Conservation (phyloP, 1,140 invertebrate genomes). For the Plutomurus gul region DNA sequence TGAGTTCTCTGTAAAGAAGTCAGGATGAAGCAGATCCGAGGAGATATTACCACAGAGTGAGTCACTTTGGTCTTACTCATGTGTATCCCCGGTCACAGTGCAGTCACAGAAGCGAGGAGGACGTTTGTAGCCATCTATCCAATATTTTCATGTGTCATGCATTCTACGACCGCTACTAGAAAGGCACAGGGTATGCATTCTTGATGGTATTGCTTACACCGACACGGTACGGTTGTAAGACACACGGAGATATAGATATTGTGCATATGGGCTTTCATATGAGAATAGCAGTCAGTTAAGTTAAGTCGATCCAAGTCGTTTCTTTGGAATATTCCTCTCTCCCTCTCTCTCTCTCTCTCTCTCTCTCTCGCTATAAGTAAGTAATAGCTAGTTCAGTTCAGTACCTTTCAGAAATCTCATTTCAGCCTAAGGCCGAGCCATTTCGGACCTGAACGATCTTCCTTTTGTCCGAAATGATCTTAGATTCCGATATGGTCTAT, state of each 20-base stretch:
- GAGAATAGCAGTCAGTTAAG: background rate
- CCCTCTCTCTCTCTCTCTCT: background rate
- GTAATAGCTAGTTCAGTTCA: constrained; percentile 7
- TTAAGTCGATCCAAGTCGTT: background rate
- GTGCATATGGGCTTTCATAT: background rate
- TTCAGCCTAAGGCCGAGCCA: constrained; percentile 1
- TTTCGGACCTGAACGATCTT: constrained; percentile 26
- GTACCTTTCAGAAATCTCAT: constrained; percentile 24
- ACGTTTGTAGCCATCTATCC: constrained; percentile 19
- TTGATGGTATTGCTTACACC: constrained; percentile 19
- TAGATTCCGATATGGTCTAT: background rate
- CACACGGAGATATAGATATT: background rate
- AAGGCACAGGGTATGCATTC: constrained; percentile 4
- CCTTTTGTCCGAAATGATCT: constrained; percentile 23
- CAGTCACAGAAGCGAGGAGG: background rate
- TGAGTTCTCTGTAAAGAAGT: background rate
- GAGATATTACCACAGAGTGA: background rate
- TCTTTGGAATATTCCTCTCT: background rate
- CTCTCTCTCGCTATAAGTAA: background rate
- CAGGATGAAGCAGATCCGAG: background rate
- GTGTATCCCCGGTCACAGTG: background rate
- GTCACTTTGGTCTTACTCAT: background rate
- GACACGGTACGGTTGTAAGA: too few relatives aligned
- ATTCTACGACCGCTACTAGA: too few relatives aligned
- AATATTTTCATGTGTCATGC: constrained; percentile 25